Conservation (phyloP, 1,140 invertebrate species). For the Drosophila ambigua region DNA sequence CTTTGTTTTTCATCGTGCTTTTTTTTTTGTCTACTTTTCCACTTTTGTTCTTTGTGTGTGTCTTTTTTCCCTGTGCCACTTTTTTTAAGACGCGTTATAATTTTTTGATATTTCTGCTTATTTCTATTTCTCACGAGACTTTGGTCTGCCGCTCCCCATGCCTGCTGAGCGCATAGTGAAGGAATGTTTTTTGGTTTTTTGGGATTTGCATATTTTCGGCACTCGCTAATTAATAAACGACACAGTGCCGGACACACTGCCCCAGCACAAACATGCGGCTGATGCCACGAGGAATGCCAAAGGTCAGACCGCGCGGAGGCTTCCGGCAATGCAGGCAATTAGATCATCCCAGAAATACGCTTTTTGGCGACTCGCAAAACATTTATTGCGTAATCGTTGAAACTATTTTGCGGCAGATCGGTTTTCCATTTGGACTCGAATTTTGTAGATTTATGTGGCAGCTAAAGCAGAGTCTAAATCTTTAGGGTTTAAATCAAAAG, state of each 20-base stretch:
- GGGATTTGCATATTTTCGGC: slow-evolving; percentile 77
- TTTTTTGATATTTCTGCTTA: slow-evolving; percentile 59
- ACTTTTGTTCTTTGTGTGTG: slow-evolving; percentile 47
- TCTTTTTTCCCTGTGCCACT: slow-evolving; percentile 12
- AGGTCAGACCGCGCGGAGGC: slow-evolving; percentile 20
- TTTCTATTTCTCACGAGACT: slow-evolving; percentile 61
- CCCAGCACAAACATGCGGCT: slow-evolving; percentile 20
- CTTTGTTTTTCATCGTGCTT: slow-evolving; percentile 51
- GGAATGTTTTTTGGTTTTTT: slow-evolving; percentile 18
- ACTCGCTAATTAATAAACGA: slow-evolving; percentile 78
- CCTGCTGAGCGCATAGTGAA: slow-evolving; percentile 3
- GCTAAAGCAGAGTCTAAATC: no score
- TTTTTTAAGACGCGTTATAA: slow-evolving; percentile 62
- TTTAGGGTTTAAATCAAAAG: no score
- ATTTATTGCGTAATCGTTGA: slow-evolving; percentile 30
- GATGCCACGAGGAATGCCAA: slow-evolving; percentile 32
- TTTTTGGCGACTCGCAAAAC: slow-evolving; percentile 14
- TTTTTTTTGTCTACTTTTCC: slow-evolving; percentile 10
- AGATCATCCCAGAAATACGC: slow-evolving; percentile 44
- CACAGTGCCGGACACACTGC: slow-evolving; percentile 10
- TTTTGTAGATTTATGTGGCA: no score
- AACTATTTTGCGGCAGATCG: background rate
- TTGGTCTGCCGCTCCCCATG: slow-evolving; percentile 8
- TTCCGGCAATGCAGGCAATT: slow-evolving; percentile 45
- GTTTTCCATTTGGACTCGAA: background rate